Evolutionary conservation across 2,113 vertebrate genomes (phyloP).

Genomic region (Ceyx melanurus): DNA sequence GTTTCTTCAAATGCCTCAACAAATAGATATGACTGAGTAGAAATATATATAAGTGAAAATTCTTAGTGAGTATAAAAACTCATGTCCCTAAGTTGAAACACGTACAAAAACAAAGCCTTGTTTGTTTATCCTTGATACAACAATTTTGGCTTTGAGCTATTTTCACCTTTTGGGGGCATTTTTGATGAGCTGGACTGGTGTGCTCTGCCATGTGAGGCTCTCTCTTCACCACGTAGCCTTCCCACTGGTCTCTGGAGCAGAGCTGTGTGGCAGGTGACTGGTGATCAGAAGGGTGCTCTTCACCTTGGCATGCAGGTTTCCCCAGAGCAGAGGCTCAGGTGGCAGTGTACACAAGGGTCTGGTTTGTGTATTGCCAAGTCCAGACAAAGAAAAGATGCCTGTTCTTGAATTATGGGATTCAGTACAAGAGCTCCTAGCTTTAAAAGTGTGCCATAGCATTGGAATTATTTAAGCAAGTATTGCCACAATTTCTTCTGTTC

Average conservation of each 20-base stretch:
- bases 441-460: not conserved
- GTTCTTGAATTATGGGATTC: not conserved
- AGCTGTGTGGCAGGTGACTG: not conserved
- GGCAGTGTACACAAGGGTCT: not conserved
- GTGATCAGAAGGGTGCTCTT: not conserved
- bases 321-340: not conserved
- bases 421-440: not conserved
- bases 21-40: not conserved
- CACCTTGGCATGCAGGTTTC: not conserved
- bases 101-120: not conserved
- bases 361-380: not conserved
- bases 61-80: not conserved
- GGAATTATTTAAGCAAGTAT: not conserved
- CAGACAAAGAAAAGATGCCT: not conserved
- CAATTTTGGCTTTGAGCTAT: not conserved
- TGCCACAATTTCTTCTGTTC: not conserved
- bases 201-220: not conserved
- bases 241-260: not conserved
- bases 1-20: not conserved
- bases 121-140: rapidly evolving
- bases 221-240: not conserved
- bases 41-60: not conserved
- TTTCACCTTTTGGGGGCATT: not conserved
- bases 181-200: not conserved
- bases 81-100: not conserved